Conservation (phyloP, 1,140 invertebrate species). For the Theocolax elegans region DNA sequence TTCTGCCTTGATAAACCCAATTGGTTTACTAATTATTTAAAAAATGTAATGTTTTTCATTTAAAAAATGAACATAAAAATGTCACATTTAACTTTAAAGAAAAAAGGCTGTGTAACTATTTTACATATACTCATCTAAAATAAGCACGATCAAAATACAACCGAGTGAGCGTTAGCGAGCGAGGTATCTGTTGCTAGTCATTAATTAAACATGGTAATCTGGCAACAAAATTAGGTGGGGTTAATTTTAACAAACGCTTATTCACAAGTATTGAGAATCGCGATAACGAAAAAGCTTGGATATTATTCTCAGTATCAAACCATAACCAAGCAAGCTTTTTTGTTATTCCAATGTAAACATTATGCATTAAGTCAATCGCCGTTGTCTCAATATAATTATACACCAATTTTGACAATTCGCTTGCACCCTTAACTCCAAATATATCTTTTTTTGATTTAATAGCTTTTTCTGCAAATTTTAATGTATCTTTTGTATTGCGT, state of each 20-base stretch:
- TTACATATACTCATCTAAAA: no score
- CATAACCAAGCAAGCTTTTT: neutral
- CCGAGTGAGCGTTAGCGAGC: no score
- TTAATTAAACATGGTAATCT: neutral
- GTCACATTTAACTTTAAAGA: no score
- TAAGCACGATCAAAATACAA: no score
- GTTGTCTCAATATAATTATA: constrained; percentile 12
- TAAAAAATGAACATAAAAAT: no score
- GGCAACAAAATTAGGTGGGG: neutral
- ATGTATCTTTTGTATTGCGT: constrained; percentile 37
- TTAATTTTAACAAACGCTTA: neutral
- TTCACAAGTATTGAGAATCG: neutral
- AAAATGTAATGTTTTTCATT: no score
- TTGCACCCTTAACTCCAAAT: constrained; percentile 10
- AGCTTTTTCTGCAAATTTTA: neutral
- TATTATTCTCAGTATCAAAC: neutral
- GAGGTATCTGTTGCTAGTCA: neutral
- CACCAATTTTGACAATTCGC: neutral
- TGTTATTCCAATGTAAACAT: neutral
- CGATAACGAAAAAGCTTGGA: neutral
- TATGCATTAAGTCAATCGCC: constrained; percentile 5
- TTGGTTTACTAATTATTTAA: no score
- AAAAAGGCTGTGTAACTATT: no score
- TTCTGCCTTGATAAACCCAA: no score
- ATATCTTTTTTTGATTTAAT: neutral